Percentiles rank a stretch among this genome's conserved stretches.
Evolutionary conservation across 2,888 invertebrate genomes (phyloP).

Genomic region (Pachliopta kotzebuea): DNA sequence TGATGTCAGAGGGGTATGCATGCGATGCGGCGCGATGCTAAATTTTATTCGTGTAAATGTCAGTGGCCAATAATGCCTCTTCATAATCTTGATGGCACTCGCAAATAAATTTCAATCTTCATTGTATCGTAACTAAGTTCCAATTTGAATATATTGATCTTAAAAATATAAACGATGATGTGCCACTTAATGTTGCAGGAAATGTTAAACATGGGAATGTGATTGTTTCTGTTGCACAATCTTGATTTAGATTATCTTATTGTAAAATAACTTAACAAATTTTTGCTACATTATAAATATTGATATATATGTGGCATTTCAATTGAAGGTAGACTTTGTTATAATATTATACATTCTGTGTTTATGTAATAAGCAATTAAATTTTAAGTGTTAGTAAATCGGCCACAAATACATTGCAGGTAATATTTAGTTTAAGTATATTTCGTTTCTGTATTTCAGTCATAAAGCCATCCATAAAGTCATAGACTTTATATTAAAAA

Average conservation of each 20-base stretch:
- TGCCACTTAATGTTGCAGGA: background rate
- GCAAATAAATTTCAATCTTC: conserved; percentile 53
- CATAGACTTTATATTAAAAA: too few species aligned
- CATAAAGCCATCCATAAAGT: too few species aligned
- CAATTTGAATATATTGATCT: conserved; percentile 32
- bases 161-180: conserved; percentile 36
- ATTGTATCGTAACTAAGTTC: conserved; percentile 48
- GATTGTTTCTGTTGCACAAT: conserved; percentile 7
- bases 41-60: conserved; percentile 65
- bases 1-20: conserved; percentile 54
- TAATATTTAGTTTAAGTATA: too few species aligned
- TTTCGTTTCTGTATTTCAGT: too few species aligned
- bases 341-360: too few species aligned
- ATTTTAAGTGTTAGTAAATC: too few species aligned
- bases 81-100: conserved; percentile 67
- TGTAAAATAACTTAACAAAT: conserved; percentile 1
- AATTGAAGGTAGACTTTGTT: too few species aligned
- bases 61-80: conserved; percentile 52
- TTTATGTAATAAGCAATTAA: too few species aligned
- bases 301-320: too few species aligned
- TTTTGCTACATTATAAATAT: background rate
- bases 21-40: conserved; percentile 52
- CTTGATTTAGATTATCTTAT: conserved; percentile 1
- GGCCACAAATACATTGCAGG: too few species aligned
- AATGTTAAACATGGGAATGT: conserved; percentile 4